A percentile compares a stretch with the other conserved stretches of the same genome.
Conservation (phyloP, 2,888 invertebrate species). For the Brachycybe producta region DNA sequence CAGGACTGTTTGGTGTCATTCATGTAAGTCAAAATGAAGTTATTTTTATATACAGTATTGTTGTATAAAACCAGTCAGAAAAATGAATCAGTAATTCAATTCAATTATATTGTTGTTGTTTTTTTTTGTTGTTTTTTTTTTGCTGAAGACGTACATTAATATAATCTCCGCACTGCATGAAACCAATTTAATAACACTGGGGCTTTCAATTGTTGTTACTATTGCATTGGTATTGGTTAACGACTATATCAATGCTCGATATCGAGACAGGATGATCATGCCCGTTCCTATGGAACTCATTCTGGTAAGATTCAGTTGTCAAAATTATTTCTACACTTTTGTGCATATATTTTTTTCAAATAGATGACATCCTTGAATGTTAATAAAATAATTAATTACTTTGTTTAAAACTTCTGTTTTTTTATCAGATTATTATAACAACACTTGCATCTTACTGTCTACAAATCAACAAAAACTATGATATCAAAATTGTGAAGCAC, state of each 20-base stretch:
- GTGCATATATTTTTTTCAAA: not conserved
- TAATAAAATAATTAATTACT: not conserved
- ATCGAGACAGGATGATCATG: conserved; percentile 31
- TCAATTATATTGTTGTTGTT: too few species aligned
- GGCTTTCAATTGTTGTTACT: conserved; percentile 55
- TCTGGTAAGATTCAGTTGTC: conserved; percentile 37
- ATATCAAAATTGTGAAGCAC: conserved; percentile 53
- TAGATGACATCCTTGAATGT: not conserved
- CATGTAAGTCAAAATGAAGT: too few species aligned
- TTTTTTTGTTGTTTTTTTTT: too few species aligned
- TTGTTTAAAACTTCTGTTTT: not conserved
- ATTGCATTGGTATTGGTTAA: conserved; percentile 40
- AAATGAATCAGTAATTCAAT: too few species aligned
- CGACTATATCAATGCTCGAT: conserved; percentile 24
- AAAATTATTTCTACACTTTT: too few species aligned
- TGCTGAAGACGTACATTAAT: too few species aligned
- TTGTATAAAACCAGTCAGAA: too few species aligned
- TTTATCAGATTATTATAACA: conserved; percentile 31
- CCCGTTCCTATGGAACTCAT: conserved; percentile 75
- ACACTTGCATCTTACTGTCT: conserved; percentile 53
- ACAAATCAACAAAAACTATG: conserved; percentile 44
- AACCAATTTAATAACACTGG: conserved; percentile 52
- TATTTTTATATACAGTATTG: too few species aligned
- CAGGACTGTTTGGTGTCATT: too few species aligned
- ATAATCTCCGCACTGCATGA: too few species aligned